Base-by-base conservation (phyloP, 2,797 vertebrate species). In the Tragelaphus oryx region DNA sequence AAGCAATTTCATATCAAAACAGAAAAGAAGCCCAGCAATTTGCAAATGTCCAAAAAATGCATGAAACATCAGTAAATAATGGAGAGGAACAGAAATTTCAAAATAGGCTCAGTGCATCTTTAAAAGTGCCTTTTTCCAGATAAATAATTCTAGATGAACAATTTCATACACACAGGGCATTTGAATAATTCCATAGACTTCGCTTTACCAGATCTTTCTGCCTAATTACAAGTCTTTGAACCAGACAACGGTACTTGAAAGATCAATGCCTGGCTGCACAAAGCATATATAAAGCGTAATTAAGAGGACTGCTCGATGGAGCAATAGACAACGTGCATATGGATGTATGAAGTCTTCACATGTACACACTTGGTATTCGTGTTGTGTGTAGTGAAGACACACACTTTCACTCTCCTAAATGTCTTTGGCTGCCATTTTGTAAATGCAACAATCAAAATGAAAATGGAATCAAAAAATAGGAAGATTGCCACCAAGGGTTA, bases 171-270 rank as follows among this genome's bases (percentile, higher is more conserved):
- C 74, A 86, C 9, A 60, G 59, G 80, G 52, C 55, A 95, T 90
- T 94, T 91, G 84, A 93, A 92, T 94, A 94, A 96, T 91, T 94
- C 93, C 84, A 92, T 3, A 84, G 93, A 78, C 68, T 92, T 65
- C 89, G 12, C 86, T 96, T 96, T 83, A 33, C 60, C 78, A 89
- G 93, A 75, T 86, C 94, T 95, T 96, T 94, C 94, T 96, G 89
- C 96, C 91, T 97, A 95, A 93, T 97, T 97, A 96, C 94, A 97
- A 97, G 37, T 85, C 93, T 98, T 97, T 96, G 94, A 96, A 95
- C 82, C 95, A 97, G 95, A 97, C 90, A 97, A 94, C 90, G 50
- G 93, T 87, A 92, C 74, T 93, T 92, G 83, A 89, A 97, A 96
- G 97, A 98, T 97, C 92, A 98, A 98, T 95, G 84, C 37, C 85